These are phyloP conservation scores for Datnioides undecimradiatus DNA, from an alignment of 2,113 vertebrate genomes.

Conservation along the genomic window DNA sequence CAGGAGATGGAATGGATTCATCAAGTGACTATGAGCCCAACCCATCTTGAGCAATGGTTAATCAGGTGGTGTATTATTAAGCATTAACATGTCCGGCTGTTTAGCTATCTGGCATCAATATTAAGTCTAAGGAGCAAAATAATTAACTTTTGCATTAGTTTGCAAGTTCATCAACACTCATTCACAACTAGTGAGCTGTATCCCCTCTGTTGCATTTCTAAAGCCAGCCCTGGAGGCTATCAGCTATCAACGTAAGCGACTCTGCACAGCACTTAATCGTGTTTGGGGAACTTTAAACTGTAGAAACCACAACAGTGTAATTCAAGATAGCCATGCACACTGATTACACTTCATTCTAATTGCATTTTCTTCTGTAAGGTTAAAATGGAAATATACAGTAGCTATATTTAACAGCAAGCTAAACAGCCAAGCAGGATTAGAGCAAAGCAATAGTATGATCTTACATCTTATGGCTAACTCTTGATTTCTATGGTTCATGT, in stretches of 20 bases:
- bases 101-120: not conserved
- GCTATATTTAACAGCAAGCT: not conserved
- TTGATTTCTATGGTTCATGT: too few relatives aligned
- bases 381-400: not conserved
- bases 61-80: not conserved
- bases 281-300: not conserved
- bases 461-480: too few relatives aligned
- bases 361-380: not conserved
- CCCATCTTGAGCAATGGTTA: not conserved
- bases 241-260: too few relatives aligned
- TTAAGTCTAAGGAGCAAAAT: not conserved
- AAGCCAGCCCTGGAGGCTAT: not conserved
- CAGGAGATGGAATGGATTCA: not conserved
- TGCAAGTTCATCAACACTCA: not conserved
- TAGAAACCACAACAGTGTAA: not conserved
- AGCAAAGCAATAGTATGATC: not conserved
- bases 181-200: not conserved
- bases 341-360: not conserved
- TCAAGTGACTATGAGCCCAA: not conserved
- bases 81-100: not conserved
- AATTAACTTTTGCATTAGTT: not conserved
- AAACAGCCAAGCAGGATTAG: not conserved
- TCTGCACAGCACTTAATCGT: not conserved
- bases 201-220: not conserved
- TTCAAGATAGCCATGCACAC: not conserved